phyloP scores from a whole-genome alignment of 2,797 vertebrate species.

The Hippopotamyrus pictus region DNA sequence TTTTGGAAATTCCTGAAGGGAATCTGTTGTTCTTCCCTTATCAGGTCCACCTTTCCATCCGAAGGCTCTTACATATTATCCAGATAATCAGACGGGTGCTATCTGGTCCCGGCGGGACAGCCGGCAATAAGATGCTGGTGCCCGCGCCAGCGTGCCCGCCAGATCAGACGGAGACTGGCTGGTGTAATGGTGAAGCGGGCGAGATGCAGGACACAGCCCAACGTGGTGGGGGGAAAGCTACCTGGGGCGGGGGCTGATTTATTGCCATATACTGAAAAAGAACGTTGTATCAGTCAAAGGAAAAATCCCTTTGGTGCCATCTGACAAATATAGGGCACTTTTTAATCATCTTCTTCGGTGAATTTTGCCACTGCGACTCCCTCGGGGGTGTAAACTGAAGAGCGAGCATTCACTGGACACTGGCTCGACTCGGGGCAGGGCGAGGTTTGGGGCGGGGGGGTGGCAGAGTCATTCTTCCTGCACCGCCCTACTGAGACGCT shows the following conservation, averaged over 20 bases:
- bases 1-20: not conserved
- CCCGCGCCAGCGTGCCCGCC: not conserved
- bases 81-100: not conserved
- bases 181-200: not conserved
- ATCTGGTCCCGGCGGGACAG: not conserved
- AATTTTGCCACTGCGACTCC: not conserved
- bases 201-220: not conserved
- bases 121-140: not conserved
- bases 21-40: not conserved
- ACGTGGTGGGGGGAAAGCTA: not conserved
- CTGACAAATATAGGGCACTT: not conserved
- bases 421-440: not conserved
- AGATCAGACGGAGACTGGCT: not conserved
- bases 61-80: not conserved
- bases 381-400: not conserved
- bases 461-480: constrained; percentile 5
- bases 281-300: not conserved
- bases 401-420: not conserved
- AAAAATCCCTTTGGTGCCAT: not conserved
- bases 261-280: not conserved
- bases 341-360: not conserved
- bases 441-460: no score
- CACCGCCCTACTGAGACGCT: constrained; percentile 45
- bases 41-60: not conserved
- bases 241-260: not conserved